phyloP scores from a whole-genome alignment of 2,113 vertebrate species.

The Todiramphus chloris region DNA sequence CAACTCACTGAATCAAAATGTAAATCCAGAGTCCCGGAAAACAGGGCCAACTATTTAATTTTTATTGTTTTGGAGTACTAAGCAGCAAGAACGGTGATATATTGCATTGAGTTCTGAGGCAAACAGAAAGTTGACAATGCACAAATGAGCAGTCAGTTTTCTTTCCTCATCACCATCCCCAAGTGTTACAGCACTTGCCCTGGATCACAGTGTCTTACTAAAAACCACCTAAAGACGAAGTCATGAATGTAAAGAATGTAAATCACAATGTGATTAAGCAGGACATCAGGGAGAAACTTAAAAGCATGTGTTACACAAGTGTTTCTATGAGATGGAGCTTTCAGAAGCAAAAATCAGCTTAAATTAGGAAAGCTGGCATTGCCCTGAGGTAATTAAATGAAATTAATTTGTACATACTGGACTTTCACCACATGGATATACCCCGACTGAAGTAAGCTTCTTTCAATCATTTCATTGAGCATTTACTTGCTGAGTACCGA shows the following conservation, averaged over 20 bases:
- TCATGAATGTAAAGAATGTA: not conserved
- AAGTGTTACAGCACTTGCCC: not conserved
- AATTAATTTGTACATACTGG: not conserved
- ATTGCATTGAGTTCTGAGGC: not conserved
- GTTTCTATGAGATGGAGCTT: not conserved
- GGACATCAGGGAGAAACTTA: not conserved
- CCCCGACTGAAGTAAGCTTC: not conserved
- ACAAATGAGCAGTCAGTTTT: not conserved
- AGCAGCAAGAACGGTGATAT: not conserved
- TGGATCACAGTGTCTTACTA: not conserved
- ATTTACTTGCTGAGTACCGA: not conserved
- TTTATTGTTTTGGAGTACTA: not conserved
- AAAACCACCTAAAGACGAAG: not conserved
- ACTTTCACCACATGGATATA: not conserved
- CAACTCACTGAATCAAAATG: not conserved
- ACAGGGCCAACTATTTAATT: not conserved
- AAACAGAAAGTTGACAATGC: not conserved
- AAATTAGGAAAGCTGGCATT: not conserved
- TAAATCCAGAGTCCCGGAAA: not conserved
- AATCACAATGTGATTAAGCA: not conserved
- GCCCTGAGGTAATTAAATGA: not conserved
- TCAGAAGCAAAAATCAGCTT: not conserved
- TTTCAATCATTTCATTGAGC: not conserved
- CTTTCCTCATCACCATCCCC: not conserved
- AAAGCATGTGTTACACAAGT: not conserved